A percentile compares a stretch with the other conserved stretches of the same genome.
Conservation (phyloP, 2,888 invertebrate species). For the Sarcophaga subvicina region DNA sequence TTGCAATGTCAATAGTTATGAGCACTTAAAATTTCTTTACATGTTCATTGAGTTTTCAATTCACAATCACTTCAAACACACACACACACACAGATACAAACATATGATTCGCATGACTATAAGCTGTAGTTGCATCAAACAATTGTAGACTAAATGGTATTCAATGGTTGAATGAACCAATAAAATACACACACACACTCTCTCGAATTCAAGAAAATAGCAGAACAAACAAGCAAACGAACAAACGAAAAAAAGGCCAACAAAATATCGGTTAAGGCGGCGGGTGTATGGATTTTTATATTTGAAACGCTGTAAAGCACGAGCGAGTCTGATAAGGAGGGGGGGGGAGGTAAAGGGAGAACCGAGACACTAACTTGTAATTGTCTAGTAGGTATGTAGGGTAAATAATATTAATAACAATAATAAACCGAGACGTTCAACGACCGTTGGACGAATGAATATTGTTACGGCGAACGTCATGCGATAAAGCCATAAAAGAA, state of each 20-base stretch:
- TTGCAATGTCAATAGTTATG: slow-evolving; percentile 65
- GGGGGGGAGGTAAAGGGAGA: neutral
- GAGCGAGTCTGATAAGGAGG: neutral
- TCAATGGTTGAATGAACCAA: slow-evolving; percentile 66
- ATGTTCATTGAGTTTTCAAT: slow-evolving; percentile 32
- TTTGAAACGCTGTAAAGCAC: slow-evolving; percentile 21
- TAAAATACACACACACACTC: slow-evolving; percentile 50
- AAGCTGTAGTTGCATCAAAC: slow-evolving; percentile 46
- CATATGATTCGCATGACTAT: slow-evolving; percentile 12
- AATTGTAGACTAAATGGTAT: slow-evolving; percentile 59
- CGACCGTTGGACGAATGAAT: slow-evolving; percentile 72
- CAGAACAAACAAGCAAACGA: neutral
- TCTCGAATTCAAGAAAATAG: slow-evolving; percentile 30
- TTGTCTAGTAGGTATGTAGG: slow-evolving; percentile 68
- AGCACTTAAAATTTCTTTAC: slow-evolving; percentile 54
- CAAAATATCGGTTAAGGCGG: slow-evolving; percentile 66
- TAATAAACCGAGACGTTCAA: slow-evolving; percentile 72
- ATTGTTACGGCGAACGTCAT: slow-evolving; percentile 70
- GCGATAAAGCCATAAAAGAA: slow-evolving; percentile 72
- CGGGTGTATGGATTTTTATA: slow-evolving; percentile 45
- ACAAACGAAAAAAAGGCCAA: slow-evolving; percentile 50
- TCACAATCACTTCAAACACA: neutral
- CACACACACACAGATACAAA: neutral
- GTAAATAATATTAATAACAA: slow-evolving; percentile 66
- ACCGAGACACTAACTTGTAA: slow-evolving; percentile 45